Percentiles rank a stretch among this genome's conserved stretches.
Evolutionary conservation across 2,888 invertebrate genomes (phyloP).

Genomic region (Acleris cristana): DNA sequence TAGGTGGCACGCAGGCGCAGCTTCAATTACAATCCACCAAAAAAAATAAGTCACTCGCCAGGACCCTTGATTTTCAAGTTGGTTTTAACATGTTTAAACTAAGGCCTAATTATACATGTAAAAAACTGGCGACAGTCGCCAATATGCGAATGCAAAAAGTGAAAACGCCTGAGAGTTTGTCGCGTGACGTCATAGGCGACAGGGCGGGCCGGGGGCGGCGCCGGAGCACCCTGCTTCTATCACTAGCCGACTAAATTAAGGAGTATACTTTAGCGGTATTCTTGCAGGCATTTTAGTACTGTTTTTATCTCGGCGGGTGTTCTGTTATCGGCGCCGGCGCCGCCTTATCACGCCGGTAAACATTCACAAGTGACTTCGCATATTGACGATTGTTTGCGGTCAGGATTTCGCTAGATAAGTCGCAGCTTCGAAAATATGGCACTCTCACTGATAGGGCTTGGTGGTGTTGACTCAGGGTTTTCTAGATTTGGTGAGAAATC

Average conservation of each 20-base stretch:
- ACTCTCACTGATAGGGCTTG: not conserved
- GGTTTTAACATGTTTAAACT: slow-evolving; percentile 57
- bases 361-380: slow-evolving; percentile 76
- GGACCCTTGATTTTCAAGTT: slow-evolving; percentile 35
- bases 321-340: slow-evolving; percentile 77
- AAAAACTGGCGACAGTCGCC: slow-evolving; percentile 80
- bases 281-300: slow-evolving; percentile 77
- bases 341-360: slow-evolving; percentile 77
- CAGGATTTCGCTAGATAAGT: slow-evolving; percentile 73
- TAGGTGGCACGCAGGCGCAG: slow-evolving; percentile 72
- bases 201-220: slow-evolving; percentile 79
- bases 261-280: slow-evolving; percentile 67
- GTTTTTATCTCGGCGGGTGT: slow-evolving; percentile 59
- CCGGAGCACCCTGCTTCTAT: slow-evolving; percentile 51
- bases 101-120: slow-evolving; percentile 76
- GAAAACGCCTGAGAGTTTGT: slow-evolving; percentile 65
- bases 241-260: slow-evolving; percentile 60
- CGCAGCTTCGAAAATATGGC: slow-evolving; percentile 34
- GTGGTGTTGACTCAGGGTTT: not conserved
- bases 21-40: slow-evolving; percentile 56
- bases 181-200: slow-evolving; percentile 79
- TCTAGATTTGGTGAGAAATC: too few species aligned
- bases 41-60: slow-evolving; percentile 8
- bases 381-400: slow-evolving; percentile 73
- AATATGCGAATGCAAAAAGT: slow-evolving; percentile 79